Evolutionary conservation across 2,888 invertebrate genomes (phyloP), one percentile per base, ranked within the genome.

Genomic region (Dryomyza anilis): DNA sequence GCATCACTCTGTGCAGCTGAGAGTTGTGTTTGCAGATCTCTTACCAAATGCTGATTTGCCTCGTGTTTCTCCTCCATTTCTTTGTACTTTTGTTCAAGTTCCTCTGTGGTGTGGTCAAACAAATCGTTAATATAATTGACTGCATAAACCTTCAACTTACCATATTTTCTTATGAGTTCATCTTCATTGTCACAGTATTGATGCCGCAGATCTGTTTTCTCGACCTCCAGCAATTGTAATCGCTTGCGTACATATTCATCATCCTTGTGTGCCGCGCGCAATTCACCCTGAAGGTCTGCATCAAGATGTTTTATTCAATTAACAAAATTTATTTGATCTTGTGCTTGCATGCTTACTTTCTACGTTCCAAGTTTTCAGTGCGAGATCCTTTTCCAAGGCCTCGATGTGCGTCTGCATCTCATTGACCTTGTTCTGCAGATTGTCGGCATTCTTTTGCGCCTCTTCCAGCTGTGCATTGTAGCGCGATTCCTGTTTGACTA

Each of bases 51-150:
- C 77, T 86, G 86, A n/a, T 87, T 79, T 58, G 82, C 78, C 71
- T 84, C 82, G 66, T 86, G 85, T 79, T 84, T 85, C 52, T 81
- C 80, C 72, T 85, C 81, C 58, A 86, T 76, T 68, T 86, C 84
- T 69, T 81, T 81, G 66, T 86, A 84, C 64, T 84, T 78, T 23
- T 73, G 71, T 74, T 86, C 85, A 68, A 87, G 79, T 74, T 84
- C 83, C 55, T 80, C 83, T 84, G 52, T 1, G 63, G 53, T 2
- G 4, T 12, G 1, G 5, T 39, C 16, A 39, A 6, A 50, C 21
- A 57, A 52, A 53, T 33, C 14, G n/a, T n/a, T n/a, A 14, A 27
- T 45, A 16, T 8, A 4, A 8, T 45, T 1, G 45, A n/a, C 45
- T 2, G 16, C 1, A 4, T 4, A 33, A 33, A 33, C n/a, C n/a